Percentiles rank a stretch among this genome's conserved stretches.
These are phyloP conservation scores for Oreochromis grahami DNA, from an alignment of 2,797 vertebrate genomes.

Conservation along the genomic window DNA sequence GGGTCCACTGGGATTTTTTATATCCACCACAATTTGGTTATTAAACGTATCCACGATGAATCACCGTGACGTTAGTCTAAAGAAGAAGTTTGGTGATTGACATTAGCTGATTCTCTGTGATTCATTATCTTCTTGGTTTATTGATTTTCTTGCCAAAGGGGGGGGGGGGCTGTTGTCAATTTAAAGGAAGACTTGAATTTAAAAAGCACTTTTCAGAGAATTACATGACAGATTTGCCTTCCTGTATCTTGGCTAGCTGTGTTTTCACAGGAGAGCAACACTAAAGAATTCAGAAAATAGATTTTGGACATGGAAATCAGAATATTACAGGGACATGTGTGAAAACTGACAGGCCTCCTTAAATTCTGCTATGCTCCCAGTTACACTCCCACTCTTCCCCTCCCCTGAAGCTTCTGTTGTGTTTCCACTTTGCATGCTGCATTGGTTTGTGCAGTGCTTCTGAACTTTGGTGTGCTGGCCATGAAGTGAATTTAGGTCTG, in stretches of 20 bases:
- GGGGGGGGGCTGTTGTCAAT: background rate
- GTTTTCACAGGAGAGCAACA: background rate
- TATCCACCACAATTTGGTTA: background rate
- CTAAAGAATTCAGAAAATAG: background rate
- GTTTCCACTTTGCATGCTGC: conserved; percentile 38
- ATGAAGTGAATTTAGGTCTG: background rate
- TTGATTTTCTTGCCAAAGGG: conserved; percentile 7
- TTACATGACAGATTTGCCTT: background rate
- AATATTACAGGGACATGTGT: background rate
- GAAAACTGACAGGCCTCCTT: conserved; percentile 36
- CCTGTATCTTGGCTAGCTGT: background rate
- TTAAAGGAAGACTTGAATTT: background rate
- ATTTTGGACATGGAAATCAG: background rate
- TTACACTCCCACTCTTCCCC: background rate
- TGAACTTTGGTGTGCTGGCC: background rate
- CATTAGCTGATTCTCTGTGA: background rate
- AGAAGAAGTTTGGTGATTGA: background rate
- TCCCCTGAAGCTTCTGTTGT: conserved; percentile 37
- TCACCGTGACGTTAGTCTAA: background rate
- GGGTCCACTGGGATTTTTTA: background rate
- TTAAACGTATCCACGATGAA: background rate
- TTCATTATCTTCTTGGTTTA: background rate
- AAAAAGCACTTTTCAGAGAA: background rate
- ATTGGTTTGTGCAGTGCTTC: conserved; percentile 11
- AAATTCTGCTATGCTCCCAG: conserved; percentile 15